Evolutionary conservation across 2,888 invertebrate species (phyloP).

Genomic region (Bruchidius siliquastri): DNA sequence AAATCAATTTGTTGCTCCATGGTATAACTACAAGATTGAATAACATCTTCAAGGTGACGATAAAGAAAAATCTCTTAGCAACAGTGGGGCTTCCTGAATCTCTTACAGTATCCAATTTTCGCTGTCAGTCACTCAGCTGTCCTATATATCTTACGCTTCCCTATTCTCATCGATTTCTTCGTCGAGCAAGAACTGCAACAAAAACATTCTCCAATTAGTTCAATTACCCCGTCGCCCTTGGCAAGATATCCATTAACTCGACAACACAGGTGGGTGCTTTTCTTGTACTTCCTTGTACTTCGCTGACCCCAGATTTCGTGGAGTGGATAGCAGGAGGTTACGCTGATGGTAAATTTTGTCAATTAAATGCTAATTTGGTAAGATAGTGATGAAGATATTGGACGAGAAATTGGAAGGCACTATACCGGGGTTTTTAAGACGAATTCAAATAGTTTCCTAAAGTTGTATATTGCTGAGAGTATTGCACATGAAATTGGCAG

Average conservation of each 20-base stretch:
- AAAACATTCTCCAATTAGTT: neutral
- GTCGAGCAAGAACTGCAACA: neutral
- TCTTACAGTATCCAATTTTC: neutral
- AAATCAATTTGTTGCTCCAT: no score
- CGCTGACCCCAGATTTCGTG: neutral
- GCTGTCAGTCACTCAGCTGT: neutral
- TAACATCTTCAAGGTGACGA: no score
- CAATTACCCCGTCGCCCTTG: neutral
- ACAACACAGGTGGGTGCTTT: neutral
- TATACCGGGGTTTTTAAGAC: no score
- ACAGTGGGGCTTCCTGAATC: neutral
- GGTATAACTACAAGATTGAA: no score
- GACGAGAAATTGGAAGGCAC: no score
- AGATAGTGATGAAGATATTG: no score
- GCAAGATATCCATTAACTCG: neutral
- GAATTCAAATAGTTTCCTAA: no score
- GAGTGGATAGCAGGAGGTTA: neutral
- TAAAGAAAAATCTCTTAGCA: no score
- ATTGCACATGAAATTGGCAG: no score
- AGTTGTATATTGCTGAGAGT: no score
- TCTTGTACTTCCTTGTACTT: neutral
- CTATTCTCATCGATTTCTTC: neutral
- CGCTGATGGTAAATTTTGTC: neutral
- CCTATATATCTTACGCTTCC: neutral
- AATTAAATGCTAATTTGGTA: neutral